These are phyloP conservation scores for Sebastes iracundus DNA, from an alignment of 2,797 vertebrate genomes.

Conservation along the genomic window DNA sequence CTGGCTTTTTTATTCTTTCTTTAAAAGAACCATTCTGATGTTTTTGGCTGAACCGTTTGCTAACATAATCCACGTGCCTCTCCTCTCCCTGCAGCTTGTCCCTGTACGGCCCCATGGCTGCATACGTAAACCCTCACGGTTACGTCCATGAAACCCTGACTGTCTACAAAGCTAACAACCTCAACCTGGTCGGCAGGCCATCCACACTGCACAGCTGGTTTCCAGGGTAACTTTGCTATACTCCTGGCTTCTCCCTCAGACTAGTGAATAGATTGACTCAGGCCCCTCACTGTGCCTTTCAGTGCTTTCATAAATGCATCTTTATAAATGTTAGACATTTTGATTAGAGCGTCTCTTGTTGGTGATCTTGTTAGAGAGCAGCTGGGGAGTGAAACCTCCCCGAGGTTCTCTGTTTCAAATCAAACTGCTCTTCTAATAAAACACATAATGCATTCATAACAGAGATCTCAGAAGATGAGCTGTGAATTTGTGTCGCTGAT, in stretches of 20 bases:
- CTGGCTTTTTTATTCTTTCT: not conserved
- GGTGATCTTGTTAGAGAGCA: not conserved
- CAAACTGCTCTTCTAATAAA: not conserved
- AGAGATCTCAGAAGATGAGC: not conserved
- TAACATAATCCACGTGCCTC: not conserved
- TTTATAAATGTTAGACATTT: not conserved
- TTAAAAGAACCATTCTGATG: not conserved
- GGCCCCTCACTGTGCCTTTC: not conserved
- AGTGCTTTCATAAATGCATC: not conserved
- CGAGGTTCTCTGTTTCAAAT: not conserved
- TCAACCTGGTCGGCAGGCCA: conserved; percentile 90
- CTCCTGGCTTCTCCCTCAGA: not conserved
- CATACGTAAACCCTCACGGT: conserved; percentile 97
- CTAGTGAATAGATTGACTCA: not conserved
- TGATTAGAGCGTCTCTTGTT: not conserved
- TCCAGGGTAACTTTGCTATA: conserved; percentile 88
- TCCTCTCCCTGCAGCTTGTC: conserved; percentile 85
- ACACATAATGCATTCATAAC: not conserved
- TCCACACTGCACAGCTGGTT: conserved; percentile 99
- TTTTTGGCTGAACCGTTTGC: not conserved
- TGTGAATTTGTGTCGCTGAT: not conserved
- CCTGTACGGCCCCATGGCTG: conserved; percentile 96
- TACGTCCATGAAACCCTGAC: conserved; percentile 98
- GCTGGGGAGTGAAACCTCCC: not conserved
- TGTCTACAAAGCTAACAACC: conserved; percentile 94